These are phyloP conservation scores for Panorpa germanica DNA, from an alignment of 2,888 invertebrate species.

Conservation along the genomic window DNA sequence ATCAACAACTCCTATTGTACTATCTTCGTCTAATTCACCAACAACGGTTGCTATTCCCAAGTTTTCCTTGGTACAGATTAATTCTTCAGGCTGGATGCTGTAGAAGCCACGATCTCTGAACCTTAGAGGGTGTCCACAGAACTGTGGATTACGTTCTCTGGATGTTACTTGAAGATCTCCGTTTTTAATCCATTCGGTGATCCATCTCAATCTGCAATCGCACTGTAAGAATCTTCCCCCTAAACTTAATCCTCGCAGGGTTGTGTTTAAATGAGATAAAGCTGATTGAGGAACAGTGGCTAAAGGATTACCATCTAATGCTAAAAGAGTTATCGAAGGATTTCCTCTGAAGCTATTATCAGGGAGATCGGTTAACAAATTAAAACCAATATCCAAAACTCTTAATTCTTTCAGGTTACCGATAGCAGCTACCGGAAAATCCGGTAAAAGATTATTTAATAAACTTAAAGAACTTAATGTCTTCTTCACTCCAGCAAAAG, in stretches of 20 bases:
- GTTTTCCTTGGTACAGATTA: constrained; percentile 31
- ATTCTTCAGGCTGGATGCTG: constrained; percentile 63
- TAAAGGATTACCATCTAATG: constrained; percentile 80
- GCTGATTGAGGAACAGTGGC: constrained; percentile 66
- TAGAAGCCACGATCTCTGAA: constrained; percentile 73
- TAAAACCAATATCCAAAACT: constrained; percentile 84
- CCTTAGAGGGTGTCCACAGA: constrained; percentile 67
- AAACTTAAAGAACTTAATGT: constrained; percentile 76
- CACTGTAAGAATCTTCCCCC: constrained; percentile 79
- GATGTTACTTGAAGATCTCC: constrained; percentile 83
- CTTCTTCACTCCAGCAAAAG: constrained; percentile 61
- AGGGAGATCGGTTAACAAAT: constrained; percentile 67
- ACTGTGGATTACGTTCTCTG: constrained; percentile 79
- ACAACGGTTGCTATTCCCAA: constrained; percentile 33
- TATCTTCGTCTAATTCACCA: constrained; percentile 32
- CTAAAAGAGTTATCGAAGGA: constrained; percentile 68
- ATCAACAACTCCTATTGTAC: constrained; percentile 22
- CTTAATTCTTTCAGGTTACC: constrained; percentile 58
- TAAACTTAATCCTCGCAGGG: constrained; percentile 67
- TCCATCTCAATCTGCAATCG: constrained; percentile 76
- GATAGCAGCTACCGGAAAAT: constrained; percentile 70
- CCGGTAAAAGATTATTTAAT: constrained; percentile 71
- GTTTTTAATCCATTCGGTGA: constrained; percentile 75
- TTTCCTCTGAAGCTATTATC: constrained; percentile 61
- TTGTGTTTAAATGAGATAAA: constrained; percentile 58